A percentile compares a stretch with the other conserved stretches of the same genome.
Evolutionary conservation across 2,113 vertebrate species (phyloP).

Genomic region (Prolemur simus): DNA sequence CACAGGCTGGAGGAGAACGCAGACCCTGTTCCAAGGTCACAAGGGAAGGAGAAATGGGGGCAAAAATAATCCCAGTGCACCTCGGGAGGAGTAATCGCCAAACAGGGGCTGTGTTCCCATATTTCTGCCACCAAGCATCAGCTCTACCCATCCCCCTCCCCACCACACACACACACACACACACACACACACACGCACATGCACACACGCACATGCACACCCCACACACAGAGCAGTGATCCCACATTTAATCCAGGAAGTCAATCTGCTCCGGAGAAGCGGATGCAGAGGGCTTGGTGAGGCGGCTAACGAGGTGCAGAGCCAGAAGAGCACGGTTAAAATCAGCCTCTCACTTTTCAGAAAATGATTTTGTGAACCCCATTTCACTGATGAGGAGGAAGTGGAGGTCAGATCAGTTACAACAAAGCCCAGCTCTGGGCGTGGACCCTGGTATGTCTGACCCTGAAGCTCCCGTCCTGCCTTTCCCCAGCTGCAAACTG

Average conservation of each 20-base stretch:
- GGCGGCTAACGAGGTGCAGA: accelerated
- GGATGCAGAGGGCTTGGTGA: too few species aligned
- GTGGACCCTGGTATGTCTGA: too few species aligned
- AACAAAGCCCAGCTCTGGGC: not conserved
- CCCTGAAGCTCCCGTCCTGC: not conserved
- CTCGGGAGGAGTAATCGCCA: accelerated
- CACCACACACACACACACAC: not conserved
- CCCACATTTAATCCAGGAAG: not conserved
- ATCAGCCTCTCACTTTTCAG: not conserved
- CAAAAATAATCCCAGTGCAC: not conserved
- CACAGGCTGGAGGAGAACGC: not conserved
- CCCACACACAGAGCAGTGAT: accelerated
- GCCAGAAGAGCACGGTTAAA: not conserved
- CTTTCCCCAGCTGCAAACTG: not conserved
- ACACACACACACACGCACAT: not conserved
- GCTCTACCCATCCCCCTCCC: not conserved
- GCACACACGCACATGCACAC: not conserved
- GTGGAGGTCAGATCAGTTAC: not conserved
- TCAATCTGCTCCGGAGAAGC: not conserved
- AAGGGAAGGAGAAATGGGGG: not conserved
- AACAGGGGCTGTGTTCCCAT: accelerated
- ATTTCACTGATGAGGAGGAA: not conserved
- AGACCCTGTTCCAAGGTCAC: not conserved
- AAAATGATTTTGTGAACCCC: not conserved
- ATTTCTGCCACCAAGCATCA: not conserved